Evolutionary conservation across 2,888 invertebrate genomes (phyloP).

Genomic region (Lottia scabra): DNA sequence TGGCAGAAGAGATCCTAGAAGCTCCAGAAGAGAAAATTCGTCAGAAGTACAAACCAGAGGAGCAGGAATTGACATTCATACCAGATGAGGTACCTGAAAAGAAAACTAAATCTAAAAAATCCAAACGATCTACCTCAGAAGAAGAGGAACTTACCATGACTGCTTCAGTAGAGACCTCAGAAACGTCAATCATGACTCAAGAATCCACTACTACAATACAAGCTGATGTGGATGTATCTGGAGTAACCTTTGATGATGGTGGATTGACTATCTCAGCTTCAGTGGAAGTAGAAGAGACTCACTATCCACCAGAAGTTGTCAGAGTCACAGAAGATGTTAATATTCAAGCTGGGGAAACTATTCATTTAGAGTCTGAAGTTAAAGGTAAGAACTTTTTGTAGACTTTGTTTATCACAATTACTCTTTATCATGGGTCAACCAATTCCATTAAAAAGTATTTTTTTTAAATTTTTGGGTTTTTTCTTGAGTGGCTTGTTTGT

Average conservation of each 20-base stretch:
- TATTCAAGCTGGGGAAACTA: slow-evolving; percentile 29
- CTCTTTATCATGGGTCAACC: too few relatives aligned
- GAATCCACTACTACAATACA: neutral
- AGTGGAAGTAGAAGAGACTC: slow-evolving; percentile 1
- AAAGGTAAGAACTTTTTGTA: slow-evolving; percentile 22
- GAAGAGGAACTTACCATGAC: slow-evolving; percentile 8
- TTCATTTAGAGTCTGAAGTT: slow-evolving; percentile 30
- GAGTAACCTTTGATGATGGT: slow-evolving; percentile 6
- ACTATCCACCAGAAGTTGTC: slow-evolving; percentile 20
- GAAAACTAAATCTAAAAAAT: neutral
- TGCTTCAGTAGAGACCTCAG: slow-evolving; percentile 14
- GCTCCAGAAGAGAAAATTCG: slow-evolving; percentile 5
- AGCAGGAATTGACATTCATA: neutral
- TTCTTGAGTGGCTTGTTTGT: neutral
- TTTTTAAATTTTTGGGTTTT: neutral
- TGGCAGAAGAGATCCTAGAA: slow-evolving; percentile 8
- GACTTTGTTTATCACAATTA: too few relatives aligned
- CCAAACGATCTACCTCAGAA: neutral
- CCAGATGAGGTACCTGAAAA: neutral
- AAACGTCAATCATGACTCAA: neutral
- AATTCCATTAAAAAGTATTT: too few relatives aligned
- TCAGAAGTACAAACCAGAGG: neutral
- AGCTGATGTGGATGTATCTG: slow-evolving; percentile 1
- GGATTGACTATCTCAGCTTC: neutral
- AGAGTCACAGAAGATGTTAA: slow-evolving; percentile 26